Evolutionary conservation across 2,888 invertebrate genomes (phyloP).

Genomic region (Pheosia tremula): DNA sequence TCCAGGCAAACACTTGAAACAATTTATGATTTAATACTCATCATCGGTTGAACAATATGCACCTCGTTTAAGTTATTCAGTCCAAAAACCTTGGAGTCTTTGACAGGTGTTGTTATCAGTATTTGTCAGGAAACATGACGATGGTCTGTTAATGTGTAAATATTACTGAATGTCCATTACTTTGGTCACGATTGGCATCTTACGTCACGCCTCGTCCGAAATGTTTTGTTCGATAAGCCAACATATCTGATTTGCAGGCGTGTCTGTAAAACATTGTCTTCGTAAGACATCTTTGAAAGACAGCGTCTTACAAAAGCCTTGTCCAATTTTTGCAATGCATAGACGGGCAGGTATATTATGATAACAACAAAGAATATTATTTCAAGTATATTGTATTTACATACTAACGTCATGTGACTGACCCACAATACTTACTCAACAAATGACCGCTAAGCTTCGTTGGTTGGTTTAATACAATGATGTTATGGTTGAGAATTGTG

Average conservation of each 20-base stretch:
- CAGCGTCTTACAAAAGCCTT: conserved; percentile 42
- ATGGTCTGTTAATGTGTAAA: conserved; percentile 41
- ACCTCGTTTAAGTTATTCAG: not conserved
- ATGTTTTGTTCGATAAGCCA: conserved; percentile 55
- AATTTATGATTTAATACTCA: conserved; percentile 13
- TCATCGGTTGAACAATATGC: not conserved
- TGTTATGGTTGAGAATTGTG: not conserved
- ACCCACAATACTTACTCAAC: not conserved
- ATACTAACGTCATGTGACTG: conserved; percentile 14
- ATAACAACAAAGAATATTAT: conserved; percentile 17
- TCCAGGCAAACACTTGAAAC: conserved; percentile 28
- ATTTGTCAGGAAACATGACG: conserved; percentile 51
- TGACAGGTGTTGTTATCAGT: conserved; percentile 28
- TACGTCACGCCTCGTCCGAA: conserved; percentile 61
- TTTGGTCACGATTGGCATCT: conserved; percentile 54
- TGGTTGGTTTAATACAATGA: not conserved
- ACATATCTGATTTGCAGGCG: conserved; percentile 64
- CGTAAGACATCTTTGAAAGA: conserved; percentile 44
- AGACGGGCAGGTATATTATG: conserved; percentile 23
- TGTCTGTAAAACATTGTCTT: conserved; percentile 67
- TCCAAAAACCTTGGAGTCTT: conserved; percentile 23
- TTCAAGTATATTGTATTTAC: conserved; percentile 29
- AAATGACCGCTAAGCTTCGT: conserved; percentile 1
- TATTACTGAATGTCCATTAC: conserved; percentile 41
- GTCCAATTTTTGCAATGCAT: conserved; percentile 35